Conservation (phyloP, 2,888 invertebrate species). For the Cacoxenus indagator region DNA sequence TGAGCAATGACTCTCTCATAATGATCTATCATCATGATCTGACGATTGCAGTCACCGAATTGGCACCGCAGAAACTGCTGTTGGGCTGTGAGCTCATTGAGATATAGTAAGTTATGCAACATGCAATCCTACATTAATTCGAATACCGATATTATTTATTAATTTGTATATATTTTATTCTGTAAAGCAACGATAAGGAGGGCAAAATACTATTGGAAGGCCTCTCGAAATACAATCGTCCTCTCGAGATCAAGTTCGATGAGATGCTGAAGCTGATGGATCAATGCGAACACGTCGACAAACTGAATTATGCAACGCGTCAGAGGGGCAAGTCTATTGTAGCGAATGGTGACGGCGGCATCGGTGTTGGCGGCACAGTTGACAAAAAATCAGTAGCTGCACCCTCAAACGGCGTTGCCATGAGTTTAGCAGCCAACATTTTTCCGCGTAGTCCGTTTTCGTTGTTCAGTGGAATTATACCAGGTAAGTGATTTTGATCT, state of each 20-base stretch:
- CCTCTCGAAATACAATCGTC: constrained; percentile 75
- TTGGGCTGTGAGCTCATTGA: constrained; percentile 87
- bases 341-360: constrained; percentile 30
- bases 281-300: constrained; percentile 81
- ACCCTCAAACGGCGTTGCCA: constrained; percentile 44
- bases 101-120: constrained; percentile 81
- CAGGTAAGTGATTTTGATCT: constrained; percentile 79
- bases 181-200: constrained; percentile 78
- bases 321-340: constrained; percentile 57
- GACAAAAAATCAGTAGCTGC: no score
- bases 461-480: constrained; percentile 83
- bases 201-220: constrained; percentile 76
- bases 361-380: constrained; percentile 61
- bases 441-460: constrained; percentile 79
- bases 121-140: no score
- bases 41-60: constrained; percentile 86
- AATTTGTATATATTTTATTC: no score
- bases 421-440: constrained; percentile 67
- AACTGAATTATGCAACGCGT: constrained; percentile 51
- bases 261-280: constrained; percentile 85
- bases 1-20: constrained; percentile 77
- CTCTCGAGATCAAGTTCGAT: constrained; percentile 77
- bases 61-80: constrained; percentile 79
- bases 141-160: no score
- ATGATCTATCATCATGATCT: constrained; percentile 87